These are phyloP conservation scores for Acleris emargana DNA, from an alignment of 2,888 invertebrate genomes.

Conservation along the genomic window DNA sequence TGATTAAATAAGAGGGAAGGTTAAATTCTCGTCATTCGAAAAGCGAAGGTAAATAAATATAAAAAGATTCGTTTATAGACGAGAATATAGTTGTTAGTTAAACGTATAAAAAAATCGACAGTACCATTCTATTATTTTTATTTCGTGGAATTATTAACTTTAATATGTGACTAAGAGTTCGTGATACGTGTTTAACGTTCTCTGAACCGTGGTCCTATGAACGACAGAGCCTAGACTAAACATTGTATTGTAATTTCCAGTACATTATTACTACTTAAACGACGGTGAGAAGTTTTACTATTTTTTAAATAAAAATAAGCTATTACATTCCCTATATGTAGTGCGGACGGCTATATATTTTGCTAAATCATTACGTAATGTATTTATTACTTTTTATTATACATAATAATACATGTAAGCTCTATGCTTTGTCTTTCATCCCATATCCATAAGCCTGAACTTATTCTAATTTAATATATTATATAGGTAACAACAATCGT, in stretches of 20 bases:
- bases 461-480: slow-evolving; percentile 19
- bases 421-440: slow-evolving; percentile 62
- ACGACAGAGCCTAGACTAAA: slow-evolving; percentile 47
- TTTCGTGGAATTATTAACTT: no score
- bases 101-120: no score
- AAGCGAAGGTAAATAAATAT: no score
- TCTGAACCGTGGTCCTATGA: slow-evolving; percentile 30
- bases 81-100: no score
- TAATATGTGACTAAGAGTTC: neutral
- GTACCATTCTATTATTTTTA: no score
- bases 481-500: slow-evolving; percentile 17
- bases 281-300: slow-evolving; percentile 50
- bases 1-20: no score
- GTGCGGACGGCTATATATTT: slow-evolving; percentile 7
- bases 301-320: neutral
- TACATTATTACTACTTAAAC: slow-evolving; percentile 50
- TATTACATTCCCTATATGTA: neutral
- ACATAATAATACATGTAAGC: slow-evolving; percentile 31
- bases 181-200: neutral
- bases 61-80: no score
- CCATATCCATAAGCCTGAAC: slow-evolving; percentile 37
- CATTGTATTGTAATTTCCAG: slow-evolving; percentile 47
- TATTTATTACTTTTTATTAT: slow-evolving; percentile 30
- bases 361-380: slow-evolving; percentile 9
- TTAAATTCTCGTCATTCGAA: no score